Evolutionary conservation across 2,797 vertebrate genomes (phyloP), one percentile per base, ranked within the genome.

Genomic region (Cossypha caffra): DNA sequence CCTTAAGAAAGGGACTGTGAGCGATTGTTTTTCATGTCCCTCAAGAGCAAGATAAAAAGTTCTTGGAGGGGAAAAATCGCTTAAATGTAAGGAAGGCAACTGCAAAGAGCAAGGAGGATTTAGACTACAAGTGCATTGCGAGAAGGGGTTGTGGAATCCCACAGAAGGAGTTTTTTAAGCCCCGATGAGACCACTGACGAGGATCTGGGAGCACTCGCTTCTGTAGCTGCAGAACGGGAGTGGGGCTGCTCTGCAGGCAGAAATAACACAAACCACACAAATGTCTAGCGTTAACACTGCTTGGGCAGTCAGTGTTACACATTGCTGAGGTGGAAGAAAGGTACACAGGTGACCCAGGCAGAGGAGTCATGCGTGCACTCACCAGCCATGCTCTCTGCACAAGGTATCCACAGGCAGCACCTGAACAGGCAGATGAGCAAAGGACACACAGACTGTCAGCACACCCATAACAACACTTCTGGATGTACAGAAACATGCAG

Each of bases 1-100:
- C 87, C 85, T 75, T 81, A 75, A 64, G 66, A 64, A 91, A 76
- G 72, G 47, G 90, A 81, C 75, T 78, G 69, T 13, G 76, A 86
- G 66, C 55, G 50, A 78, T 90, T 96, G 93, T 95, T 97, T 93
- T 78, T 79, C 72, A 47, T 47, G 82, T 94, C 87, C 61, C 89
- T 90, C 85, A 93, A 94, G 87, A 75, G 89, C 89, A 64, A 90
- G 93, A 74, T 88, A 86, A 90, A 95, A 96, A 94, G 72, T 82
- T 91, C 50, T 61, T 48, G 37, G 28, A 19, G 68, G 17, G 55
- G 48, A 71, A 13, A 82, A 66, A 67, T 28, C 25, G 14, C 52
- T 89, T 87, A 86, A 74, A 89, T 73, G n/a, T 91, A 91, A 74
- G 71, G 59, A 82, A 85, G 63, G 72, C 78, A 50, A 62, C 73